Conservation (phyloP, 2,113 vertebrate species). For the Astur gentilis region DNA sequence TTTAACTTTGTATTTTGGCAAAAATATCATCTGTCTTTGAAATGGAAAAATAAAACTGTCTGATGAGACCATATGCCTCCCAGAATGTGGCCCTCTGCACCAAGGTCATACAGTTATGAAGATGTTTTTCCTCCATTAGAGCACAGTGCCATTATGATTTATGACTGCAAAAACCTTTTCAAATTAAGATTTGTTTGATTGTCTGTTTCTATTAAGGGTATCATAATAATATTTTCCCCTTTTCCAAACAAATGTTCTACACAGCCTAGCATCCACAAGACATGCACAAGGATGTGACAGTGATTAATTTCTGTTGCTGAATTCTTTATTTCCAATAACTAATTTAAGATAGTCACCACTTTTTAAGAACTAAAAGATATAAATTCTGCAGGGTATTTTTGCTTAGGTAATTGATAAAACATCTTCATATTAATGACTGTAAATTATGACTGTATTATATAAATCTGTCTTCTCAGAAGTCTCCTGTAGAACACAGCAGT, state of each 20-base stretch:
- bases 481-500: neutral
- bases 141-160: conserved; percentile 72
- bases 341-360: conserved; percentile 69
- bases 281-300: conserved; percentile 51
- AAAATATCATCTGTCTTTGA: neutral
- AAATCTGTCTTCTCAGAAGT: conserved; percentile 53
- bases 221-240: conserved; percentile 64
- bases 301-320: conserved; percentile 74
- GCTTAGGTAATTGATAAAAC: conserved; percentile 70
- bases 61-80: neutral
- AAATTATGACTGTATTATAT: conserved; percentile 63
- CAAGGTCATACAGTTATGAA: conserved; percentile 53
- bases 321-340: conserved; percentile 73
- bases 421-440: conserved; percentile 68
- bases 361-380: conserved; percentile 73
- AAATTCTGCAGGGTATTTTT: conserved; percentile 67
- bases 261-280: conserved; percentile 4
- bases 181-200: conserved; percentile 81
- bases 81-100: neutral
- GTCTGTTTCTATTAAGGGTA: conserved; percentile 77
- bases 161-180: conserved; percentile 68
- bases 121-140: conserved; percentile 56
- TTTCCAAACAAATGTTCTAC: conserved; percentile 74
- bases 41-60: neutral
- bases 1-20: neutral